These are phyloP conservation scores for Choristoneura rosaceana DNA, from an alignment of 2,888 invertebrate species.

Conservation along the genomic window DNA sequence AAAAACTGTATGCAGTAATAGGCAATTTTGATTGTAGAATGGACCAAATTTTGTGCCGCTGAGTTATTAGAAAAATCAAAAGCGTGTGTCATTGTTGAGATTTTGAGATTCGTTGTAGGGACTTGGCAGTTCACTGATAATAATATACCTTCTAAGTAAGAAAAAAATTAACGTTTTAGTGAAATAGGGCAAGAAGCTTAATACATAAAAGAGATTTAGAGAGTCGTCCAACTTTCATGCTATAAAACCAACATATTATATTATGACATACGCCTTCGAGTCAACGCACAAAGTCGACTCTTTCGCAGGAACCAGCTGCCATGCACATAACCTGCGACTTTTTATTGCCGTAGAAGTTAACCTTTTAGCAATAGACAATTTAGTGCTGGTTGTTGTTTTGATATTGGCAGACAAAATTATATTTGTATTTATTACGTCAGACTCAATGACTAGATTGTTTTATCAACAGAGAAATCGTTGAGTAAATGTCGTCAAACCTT, in stretches of 20 bases:
- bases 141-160: no score
- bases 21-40: no score
- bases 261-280: conserved; percentile 2
- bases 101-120: no score
- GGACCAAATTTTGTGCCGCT: no score
- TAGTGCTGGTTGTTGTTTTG: not conserved
- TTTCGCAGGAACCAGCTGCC: conserved; percentile 18
- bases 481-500: not conserved
- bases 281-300: conserved; percentile 10
- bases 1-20: no score
- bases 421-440: not conserved
- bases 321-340: conserved; percentile 24
- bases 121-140: no score
- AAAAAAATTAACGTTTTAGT: conserved; percentile 2
- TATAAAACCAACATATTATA: conserved; percentile 20
- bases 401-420: not conserved
- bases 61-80: no score
- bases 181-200: conserved; percentile 3
- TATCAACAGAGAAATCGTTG: not conserved
- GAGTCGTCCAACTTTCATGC: conserved; percentile 16
- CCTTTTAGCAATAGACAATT: not conserved
- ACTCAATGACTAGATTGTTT: not conserved
- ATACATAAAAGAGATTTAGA: conserved; percentile 10
- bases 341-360: conserved; percentile 25
- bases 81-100: no score